Percentiles rank a stretch among this genome's conserved stretches.
Evolutionary conservation across 2,888 invertebrate genomes (phyloP).

Genomic region (Chromoteleia sp.): DNA sequence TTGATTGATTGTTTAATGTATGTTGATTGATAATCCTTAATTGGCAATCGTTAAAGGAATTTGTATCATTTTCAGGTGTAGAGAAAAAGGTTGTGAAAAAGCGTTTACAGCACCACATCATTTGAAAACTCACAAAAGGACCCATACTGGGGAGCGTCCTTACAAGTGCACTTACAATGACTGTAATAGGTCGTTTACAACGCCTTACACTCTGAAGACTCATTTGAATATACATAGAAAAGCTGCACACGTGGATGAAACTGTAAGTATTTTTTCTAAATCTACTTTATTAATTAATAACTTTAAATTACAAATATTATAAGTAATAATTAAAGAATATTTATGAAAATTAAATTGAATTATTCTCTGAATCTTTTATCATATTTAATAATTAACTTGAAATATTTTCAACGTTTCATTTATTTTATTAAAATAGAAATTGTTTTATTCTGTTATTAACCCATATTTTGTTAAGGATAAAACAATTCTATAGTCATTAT

Average conservation of each 20-base stretch:
- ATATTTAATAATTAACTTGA: too few relatives aligned
- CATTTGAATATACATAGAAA: slow-evolving; percentile 91
- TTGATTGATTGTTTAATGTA: neutral
- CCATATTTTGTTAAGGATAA: too few relatives aligned
- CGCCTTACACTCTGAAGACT: slow-evolving; percentile 92
- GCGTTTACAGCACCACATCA: slow-evolving; percentile 98
- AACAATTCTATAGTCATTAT: too few relatives aligned
- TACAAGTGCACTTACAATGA: slow-evolving; percentile 89
- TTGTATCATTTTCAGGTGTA: slow-evolving; percentile 87
- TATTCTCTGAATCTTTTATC: too few relatives aligned
- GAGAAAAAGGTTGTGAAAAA: slow-evolving; percentile 93
- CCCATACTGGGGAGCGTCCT: slow-evolving; percentile 93
- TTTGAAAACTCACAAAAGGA: slow-evolving; percentile 94
- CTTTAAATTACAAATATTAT: too few relatives aligned
- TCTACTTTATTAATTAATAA: neutral
- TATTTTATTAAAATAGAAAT: too few relatives aligned
- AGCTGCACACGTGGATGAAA: slow-evolving; percentile 72
- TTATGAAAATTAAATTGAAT: too few relatives aligned
- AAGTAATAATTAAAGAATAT: too few relatives aligned
- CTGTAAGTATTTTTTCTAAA: slow-evolving; percentile 72
- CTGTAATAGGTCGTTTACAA: slow-evolving; percentile 92
- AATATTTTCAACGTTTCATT: too few relatives aligned
- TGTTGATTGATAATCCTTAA: too few relatives aligned
- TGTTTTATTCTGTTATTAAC: too few relatives aligned
- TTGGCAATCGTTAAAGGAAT: neutral